Percentiles rank a stretch among this genome's conserved stretches.
phyloP scores from a whole-genome alignment of 2,113 vertebrate species.

The Plectropomus leopardus region DNA sequence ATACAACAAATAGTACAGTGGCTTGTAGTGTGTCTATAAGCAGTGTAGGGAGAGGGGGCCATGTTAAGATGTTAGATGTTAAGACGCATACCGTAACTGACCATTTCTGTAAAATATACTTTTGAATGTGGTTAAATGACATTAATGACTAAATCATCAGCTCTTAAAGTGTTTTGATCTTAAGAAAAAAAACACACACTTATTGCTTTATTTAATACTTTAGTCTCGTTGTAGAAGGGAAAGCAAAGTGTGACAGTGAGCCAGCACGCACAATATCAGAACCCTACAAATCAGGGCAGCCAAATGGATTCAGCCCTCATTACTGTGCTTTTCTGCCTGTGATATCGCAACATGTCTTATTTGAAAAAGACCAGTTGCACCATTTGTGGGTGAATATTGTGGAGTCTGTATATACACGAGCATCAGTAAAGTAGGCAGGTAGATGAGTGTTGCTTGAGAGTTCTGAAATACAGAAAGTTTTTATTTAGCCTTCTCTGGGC shows the following conservation, averaged over 20 bases:
- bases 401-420: neutral
- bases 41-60: too few relatives aligned
- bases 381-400: neutral
- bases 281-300: neutral
- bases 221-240: too few relatives aligned
- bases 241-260: slow-evolving; percentile 7
- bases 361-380: neutral
- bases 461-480: slow-evolving; percentile 7
- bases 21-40: too few relatives aligned
- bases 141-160: neutral
- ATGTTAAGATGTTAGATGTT: too few relatives aligned
- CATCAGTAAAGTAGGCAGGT: neutral
- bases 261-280: neutral
- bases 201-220: too few relatives aligned
- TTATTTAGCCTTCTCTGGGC: slow-evolving; percentile 1
- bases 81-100: too few relatives aligned
- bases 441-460: neutral
- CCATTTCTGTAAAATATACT: too few relatives aligned
- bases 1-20: too few relatives aligned
- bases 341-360: neutral
- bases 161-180: neutral
- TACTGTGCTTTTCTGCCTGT: neutral
- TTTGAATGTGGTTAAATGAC: neutral
- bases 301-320: neutral
- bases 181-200: neutral